Evolutionary conservation across 2,888 invertebrate species (phyloP).

Genomic region (Drosophila mettleri): DNA sequence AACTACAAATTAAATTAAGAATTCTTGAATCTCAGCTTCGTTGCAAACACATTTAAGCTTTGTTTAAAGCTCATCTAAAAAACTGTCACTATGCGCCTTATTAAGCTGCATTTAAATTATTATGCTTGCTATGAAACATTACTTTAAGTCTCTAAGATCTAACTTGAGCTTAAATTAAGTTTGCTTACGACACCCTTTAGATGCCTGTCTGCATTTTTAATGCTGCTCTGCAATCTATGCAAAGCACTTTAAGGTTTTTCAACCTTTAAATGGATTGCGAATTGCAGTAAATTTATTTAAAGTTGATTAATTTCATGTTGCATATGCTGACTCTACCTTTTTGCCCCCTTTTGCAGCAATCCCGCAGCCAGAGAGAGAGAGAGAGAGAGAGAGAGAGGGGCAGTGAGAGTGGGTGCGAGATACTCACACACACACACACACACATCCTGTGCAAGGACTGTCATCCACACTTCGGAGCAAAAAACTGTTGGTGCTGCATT

Average conservation of each 20-base stretch:
- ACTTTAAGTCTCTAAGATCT: not conserved
- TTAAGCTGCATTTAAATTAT: no score
- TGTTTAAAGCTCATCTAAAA: not conserved
- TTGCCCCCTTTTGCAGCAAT: conserved; percentile 13
- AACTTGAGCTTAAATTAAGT: not conserved
- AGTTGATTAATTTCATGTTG: conserved; percentile 4
- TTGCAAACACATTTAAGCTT: not conserved
- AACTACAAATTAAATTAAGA: no score
- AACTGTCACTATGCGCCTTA: not conserved
- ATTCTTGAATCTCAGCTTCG: no score
- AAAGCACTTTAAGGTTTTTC: not conserved
- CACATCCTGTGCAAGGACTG: conserved; percentile 17
- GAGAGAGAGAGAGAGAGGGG: not conserved
- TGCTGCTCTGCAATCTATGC: not conserved
- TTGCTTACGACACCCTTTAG: no score
- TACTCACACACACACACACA: not conserved
- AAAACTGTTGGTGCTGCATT: conserved; percentile 48
- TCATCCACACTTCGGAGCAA: conserved; percentile 15
- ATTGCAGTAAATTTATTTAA: not conserved
- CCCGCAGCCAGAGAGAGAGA: not conserved
- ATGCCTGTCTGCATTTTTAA: no score
- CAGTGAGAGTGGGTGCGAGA: not conserved
- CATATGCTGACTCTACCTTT: not conserved
- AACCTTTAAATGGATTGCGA: not conserved
- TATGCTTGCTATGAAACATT: not conserved